phyloP scores from a whole-genome alignment of 1,140 invertebrate genomes.

The Ylistrum balloti region DNA sequence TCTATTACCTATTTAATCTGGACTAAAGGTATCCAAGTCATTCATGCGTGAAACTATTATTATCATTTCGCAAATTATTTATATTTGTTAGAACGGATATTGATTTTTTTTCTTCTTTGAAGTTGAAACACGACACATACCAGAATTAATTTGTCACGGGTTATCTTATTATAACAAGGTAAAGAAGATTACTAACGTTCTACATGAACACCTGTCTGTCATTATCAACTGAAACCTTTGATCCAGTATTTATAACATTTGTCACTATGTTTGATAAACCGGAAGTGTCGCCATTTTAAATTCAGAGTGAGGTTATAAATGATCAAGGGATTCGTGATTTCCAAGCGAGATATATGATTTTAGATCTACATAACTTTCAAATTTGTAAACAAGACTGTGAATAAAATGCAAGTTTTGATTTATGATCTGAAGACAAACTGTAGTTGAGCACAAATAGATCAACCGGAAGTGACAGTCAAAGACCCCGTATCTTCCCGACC shows the following conservation, averaged over 20 bases:
- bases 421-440: background rate
- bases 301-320: background rate
- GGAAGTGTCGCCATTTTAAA: background rate
- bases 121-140: background rate
- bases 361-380: background rate
- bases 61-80: slow-evolving; percentile 10
- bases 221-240: slow-evolving; percentile 27
- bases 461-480: background rate
- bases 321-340: background rate
- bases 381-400: background rate
- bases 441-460: background rate
- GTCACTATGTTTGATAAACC: background rate
- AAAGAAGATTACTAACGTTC: background rate
- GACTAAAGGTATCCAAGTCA: background rate
- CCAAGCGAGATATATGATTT: background rate
- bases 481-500: slow-evolving; percentile 21
- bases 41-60: background rate
- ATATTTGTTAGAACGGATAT: background rate
- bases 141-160: background rate
- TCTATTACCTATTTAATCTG: background rate
- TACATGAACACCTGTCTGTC: background rate
- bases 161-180: background rate
- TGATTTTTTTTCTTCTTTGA: slow-evolving; percentile 13
- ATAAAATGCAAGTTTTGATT: background rate
- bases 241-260: background rate